Evolutionary conservation across 2,113 vertebrate species (phyloP).

Genomic region (Rostratula benghalensis): DNA sequence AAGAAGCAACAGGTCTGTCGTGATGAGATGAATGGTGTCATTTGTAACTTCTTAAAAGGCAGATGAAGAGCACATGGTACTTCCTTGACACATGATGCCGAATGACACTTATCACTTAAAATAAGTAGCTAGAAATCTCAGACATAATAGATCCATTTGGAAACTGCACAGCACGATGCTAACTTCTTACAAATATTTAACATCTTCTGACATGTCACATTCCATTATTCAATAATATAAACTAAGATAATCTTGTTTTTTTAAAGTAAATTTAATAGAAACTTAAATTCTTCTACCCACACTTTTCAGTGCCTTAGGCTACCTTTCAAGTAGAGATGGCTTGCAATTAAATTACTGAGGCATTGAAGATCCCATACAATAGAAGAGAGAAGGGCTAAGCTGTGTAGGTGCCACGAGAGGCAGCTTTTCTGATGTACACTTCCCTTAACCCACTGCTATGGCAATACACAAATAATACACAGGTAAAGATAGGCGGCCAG

Average conservation of each 20-base stretch:
- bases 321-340: not conserved
- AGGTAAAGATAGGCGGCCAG: not conserved
- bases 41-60: slow-evolving; percentile 61
- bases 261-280: not conserved
- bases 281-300: not conserved
- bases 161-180: not conserved
- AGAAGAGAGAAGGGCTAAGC: not conserved
- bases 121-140: slow-evolving; percentile 31
- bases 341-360: not conserved
- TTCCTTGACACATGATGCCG: slow-evolving; percentile 42
- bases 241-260: not conserved
- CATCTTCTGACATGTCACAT: not conserved
- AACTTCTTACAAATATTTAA: slow-evolving; percentile 57
- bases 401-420: not conserved
- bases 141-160: slow-evolving; percentile 46
- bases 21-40: slow-evolving; percentile 51
- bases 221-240: slow-evolving; percentile 30
- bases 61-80: slow-evolving; percentile 12
- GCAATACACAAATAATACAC: not conserved
- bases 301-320: not conserved
- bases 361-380: not conserved
- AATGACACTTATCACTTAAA: slow-evolving; percentile 43
- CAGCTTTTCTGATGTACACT: not conserved
- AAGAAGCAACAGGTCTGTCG: slow-evolving; percentile 50
- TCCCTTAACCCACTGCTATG: not conserved